These are phyloP conservation scores for Phyllostomus discolor DNA, from an alignment of 2,113 vertebrate genomes.

Conservation along the genomic window DNA sequence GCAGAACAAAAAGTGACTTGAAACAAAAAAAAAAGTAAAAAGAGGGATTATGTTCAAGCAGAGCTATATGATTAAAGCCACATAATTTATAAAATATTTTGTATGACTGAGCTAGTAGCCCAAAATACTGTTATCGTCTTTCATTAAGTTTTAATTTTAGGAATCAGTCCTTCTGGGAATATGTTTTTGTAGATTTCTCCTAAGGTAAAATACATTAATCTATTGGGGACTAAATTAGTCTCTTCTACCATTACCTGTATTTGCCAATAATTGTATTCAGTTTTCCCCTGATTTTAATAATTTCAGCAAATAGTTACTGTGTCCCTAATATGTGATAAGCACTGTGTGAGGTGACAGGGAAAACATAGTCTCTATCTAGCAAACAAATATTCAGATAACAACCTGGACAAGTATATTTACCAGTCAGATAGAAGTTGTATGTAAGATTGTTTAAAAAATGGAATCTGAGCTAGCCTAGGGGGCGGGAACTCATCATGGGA, in stretches of 20 bases:
- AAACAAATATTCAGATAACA: neutral
- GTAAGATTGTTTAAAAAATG: neutral
- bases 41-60: neutral
- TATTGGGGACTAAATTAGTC: neutral
- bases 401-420: neutral
- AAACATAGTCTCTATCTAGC: neutral
- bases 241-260: neutral
- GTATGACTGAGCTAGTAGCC: neutral
- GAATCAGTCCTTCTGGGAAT: neutral
- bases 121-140: neutral
- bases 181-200: neutral
- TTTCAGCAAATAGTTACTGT: neutral
- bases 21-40: neutral
- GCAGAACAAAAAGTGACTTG: neutral
- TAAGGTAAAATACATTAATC: neutral
- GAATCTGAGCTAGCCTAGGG: neutral
- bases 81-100: neutral
- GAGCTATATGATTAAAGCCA: neutral
- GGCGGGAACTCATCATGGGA: too few relatives aligned
- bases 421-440: neutral
- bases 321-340: neutral
- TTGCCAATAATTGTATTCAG: neutral
- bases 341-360: neutral
- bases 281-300: neutral
- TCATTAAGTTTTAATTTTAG: neutral